phyloP scores from a whole-genome alignment of 2,888 invertebrate species.

The Trissolcus japonicus region DNA sequence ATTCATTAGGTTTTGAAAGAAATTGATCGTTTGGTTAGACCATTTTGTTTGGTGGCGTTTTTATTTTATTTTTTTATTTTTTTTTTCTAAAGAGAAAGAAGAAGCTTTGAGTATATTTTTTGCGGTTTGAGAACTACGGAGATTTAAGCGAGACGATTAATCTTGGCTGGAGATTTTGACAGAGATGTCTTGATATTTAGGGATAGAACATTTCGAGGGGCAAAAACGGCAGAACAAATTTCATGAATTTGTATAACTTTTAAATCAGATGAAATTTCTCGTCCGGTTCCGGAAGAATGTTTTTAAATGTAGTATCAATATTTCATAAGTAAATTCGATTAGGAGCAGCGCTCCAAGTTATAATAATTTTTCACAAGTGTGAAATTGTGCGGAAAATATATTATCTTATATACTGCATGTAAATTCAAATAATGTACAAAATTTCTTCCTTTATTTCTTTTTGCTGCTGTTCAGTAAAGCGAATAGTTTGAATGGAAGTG shows the following conservation, averaged over 20 bases:
- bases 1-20: conserved; percentile 33
- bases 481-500: conserved; percentile 37
- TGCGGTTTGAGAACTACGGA: conserved; percentile 14
- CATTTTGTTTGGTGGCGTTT: conserved; percentile 11
- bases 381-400: no score
- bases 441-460: conserved; percentile 1
- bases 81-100: not conserved
- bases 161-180: conserved; percentile 23
- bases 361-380: no score
- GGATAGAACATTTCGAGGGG: not conserved
- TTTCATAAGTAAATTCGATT: no score
- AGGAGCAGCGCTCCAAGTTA: no score
- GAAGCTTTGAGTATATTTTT: conserved; percentile 15
- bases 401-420: not conserved
- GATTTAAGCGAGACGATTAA: conserved; percentile 31
- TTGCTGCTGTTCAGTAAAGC: conserved; percentile 35
- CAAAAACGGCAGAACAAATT: not conserved
- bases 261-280: no score
- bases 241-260: conserved; percentile 5
- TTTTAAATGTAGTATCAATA: no score
- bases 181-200: conserved; percentile 7
- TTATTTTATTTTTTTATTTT: not conserved
- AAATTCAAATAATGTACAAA: conserved; percentile 9
- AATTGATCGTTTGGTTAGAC: conserved; percentile 32
- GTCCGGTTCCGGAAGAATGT: no score